Evolutionary conservation across 2,797 vertebrate genomes (phyloP).

Genomic region (Trichosurus vulpecula): DNA sequence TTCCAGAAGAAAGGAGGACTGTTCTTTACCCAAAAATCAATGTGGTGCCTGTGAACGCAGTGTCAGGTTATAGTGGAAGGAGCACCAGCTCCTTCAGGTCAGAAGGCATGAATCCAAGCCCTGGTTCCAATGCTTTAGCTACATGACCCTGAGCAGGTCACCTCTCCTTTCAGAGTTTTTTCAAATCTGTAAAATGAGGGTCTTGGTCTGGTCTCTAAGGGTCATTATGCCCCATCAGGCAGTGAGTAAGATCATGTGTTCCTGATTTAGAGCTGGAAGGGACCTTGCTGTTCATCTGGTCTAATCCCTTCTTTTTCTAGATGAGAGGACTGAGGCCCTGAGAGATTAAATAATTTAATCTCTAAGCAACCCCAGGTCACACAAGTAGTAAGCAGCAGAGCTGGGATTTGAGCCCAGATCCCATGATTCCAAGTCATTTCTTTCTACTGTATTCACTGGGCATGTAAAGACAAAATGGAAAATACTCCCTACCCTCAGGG

Average conservation of each 20-base stretch:
- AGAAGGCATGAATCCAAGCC: not conserved
- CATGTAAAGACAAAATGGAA: not conserved
- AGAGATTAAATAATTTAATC: not conserved
- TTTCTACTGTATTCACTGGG: not conserved
- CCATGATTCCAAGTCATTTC: not conserved
- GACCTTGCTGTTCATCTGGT: not conserved
- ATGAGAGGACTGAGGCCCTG: not conserved
- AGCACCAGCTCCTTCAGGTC: not conserved
- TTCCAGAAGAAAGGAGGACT: not conserved
- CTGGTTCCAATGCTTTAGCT: not conserved
- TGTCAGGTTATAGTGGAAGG: not conserved
- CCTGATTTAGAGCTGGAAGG: not conserved
- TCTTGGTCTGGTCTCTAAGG: not conserved
- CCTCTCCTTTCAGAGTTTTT: not conserved
- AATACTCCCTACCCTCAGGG: not conserved
- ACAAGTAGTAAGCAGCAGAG: not conserved
- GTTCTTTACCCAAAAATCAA: not conserved
- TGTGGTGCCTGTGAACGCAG: not conserved
- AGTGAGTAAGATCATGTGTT: not conserved
- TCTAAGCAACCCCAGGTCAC: not conserved
- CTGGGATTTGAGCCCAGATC: not conserved
- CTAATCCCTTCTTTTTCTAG: not conserved
- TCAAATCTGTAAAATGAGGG: not conserved
- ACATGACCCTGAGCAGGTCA: not conserved
- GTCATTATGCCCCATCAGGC: not conserved